phyloP scores from a whole-genome alignment of 1,140 invertebrate species.

The Meloidogyne chitwoodi region DNA sequence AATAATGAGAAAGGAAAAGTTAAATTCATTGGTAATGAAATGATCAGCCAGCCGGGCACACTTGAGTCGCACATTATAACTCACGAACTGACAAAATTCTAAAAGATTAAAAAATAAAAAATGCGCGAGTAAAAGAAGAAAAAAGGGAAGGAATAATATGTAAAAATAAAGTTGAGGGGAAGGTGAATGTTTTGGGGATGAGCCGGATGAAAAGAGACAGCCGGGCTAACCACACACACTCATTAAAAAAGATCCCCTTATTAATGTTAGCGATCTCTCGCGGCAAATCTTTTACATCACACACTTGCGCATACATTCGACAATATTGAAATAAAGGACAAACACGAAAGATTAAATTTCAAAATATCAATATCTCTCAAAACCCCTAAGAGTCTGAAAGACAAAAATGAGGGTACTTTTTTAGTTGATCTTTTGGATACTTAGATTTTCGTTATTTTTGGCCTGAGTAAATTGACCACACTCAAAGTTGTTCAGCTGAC shows the following conservation, averaged over 20 bases:
- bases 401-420: not conserved
- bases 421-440: not conserved
- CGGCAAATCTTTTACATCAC: not conserved
- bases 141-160: too few relatives aligned
- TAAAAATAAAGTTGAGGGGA: too few relatives aligned
- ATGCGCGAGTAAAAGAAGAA: too few relatives aligned
- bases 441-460: not conserved
- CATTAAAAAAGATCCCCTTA: not conserved
- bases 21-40: not conserved
- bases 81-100: too few relatives aligned
- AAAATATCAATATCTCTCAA: too few relatives aligned
- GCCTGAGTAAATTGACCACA: not conserved
- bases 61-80: too few relatives aligned
- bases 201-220: not conserved
- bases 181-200: not conserved
- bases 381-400: too few relatives aligned
- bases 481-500: not conserved
- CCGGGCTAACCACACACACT: not conserved
- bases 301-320: not conserved
- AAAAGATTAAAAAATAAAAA: too few relatives aligned
- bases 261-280: not conserved
- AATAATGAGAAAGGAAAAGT: not conserved
- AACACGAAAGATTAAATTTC: too few relatives aligned
- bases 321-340: not conserved
- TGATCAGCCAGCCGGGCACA: not conserved